Base-by-base conservation (phyloP, 2,888 invertebrate species). In the Drosophila stalkeri region DNA sequence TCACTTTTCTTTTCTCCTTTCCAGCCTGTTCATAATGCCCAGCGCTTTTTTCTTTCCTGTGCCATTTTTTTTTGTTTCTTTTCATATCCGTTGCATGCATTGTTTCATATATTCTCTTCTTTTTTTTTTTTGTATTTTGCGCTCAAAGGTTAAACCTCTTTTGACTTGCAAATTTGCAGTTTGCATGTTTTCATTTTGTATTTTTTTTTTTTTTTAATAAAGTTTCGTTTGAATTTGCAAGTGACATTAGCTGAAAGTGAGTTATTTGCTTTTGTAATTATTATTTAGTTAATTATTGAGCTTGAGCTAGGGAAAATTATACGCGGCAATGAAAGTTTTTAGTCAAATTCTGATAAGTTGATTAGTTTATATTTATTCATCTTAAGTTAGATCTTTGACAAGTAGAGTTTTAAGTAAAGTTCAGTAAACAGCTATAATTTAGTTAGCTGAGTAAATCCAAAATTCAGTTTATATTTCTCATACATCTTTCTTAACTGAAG, bases 161-260 rank as follows among this genome's bases (percentile, higher is more conserved):
- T 76, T 75, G 72, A 72, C 54, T 75, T 76, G 76, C 76, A 68
- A 76, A 76, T 76, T 60, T 41, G 31, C 54, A 62, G 57, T 62
- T 76, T 55, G 67, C 76, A 76, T 75, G 75, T 37, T 57, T 33
- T 18, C 52, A 33, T 43, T 64, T 57, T 9, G 14, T 4, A 7
- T 4, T 44, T 44, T 12, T 33, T 31, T n/a, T 11, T 31, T 2
- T 8, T 46, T 16, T 43, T 18, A 12, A 11, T 27, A 9, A 47
- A 16, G 27, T 11, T n/a, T 16, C 4, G 18, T 43, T 31, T 35
- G 41, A 51, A 35, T 35, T 31, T n/a, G 33, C 11, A 14, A 49
- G 35, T 60, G 64, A 33, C 49, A 59, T 64, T 18, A 41, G 47
- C 20, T 18, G 7, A 37, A 46, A 31, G 16, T 31, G 16, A n/a